These are phyloP conservation scores for Pomacea canaliculata DNA, from an alignment of 2,888 invertebrate genomes.

Conservation along the genomic window DNA sequence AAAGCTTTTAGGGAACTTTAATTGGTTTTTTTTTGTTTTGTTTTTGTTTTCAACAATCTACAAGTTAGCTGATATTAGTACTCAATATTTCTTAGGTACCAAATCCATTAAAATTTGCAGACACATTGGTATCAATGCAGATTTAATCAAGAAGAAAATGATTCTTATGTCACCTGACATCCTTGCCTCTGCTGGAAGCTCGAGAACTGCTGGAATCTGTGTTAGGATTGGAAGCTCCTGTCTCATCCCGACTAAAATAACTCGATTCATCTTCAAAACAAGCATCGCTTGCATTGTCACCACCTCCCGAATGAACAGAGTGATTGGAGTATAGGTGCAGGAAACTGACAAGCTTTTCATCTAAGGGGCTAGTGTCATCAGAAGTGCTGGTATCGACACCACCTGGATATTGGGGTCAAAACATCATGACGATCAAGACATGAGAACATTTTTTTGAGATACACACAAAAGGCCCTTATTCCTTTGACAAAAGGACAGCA, in stretches of 20 bases:
- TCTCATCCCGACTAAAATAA: conserved; percentile 30
- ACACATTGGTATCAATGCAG: too few relatives aligned
- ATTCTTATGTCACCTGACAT: neutral
- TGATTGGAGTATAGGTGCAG: conserved; percentile 11
- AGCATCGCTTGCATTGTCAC: conserved; percentile 14
- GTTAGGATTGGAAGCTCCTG: conserved; percentile 18
- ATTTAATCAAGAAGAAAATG: neutral
- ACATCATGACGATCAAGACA: neutral
- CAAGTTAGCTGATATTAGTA: too few relatives aligned
- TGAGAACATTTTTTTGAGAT: too few relatives aligned
- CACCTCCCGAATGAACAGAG: conserved; percentile 1
- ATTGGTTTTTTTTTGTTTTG: too few relatives aligned
- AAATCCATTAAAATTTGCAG: too few relatives aligned
- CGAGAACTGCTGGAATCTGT: conserved; percentile 14
- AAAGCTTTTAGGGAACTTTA: too few relatives aligned
- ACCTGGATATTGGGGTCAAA: neutral
- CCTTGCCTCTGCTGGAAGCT: conserved; percentile 9
- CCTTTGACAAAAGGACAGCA: too few relatives aligned
- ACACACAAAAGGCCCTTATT: too few relatives aligned
- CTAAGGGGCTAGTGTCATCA: conserved; percentile 18
- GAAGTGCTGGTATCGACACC: conserved; percentile 11
- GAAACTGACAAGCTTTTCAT: conserved; percentile 20
- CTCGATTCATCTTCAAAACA: conserved; percentile 30
- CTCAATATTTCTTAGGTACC: too few relatives aligned
- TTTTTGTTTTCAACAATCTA: too few relatives aligned